Evolutionary conservation across 2,113 vertebrate species (phyloP).

Genomic region (Lipophrys pholis): DNA sequence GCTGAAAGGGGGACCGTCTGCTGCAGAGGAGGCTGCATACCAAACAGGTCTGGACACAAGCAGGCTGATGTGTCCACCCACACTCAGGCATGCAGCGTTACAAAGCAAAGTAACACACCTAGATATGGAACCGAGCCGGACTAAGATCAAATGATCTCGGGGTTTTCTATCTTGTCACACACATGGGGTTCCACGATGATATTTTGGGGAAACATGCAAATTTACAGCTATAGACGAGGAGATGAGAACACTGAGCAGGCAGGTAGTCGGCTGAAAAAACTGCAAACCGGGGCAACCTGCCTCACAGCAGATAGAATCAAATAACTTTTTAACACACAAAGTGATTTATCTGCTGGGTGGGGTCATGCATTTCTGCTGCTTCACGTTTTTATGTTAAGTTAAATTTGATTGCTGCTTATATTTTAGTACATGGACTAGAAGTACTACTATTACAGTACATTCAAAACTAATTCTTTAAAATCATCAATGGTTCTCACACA

Average conservation of each 20-base stretch:
- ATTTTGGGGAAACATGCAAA: no score
- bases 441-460: no score
- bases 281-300: no score
- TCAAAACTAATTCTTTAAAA: no score
- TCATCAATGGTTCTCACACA: no score
- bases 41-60: slow-evolving; percentile 84
- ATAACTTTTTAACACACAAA: no score
- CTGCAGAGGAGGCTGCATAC: slow-evolving; percentile 74
- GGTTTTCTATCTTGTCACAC: slow-evolving; percentile 16
- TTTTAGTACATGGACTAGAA: no score
- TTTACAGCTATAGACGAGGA: no score
- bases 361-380: background rate
- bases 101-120: slow-evolving; percentile 51
- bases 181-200: slow-evolving; percentile 9
- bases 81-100: slow-evolving; percentile 66
- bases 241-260: no score
- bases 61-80: slow-evolving; percentile 69
- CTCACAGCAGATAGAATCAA: no score
- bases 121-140: slow-evolving; percentile 31
- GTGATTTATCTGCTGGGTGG: no score
- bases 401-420: background rate
- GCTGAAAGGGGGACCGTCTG: slow-evolving; percentile 56
- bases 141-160: slow-evolving; percentile 22
- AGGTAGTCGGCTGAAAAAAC: no score
- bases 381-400: background rate